Evolutionary conservation across 2,888 invertebrate species (phyloP).

Genomic region (Linyphia triangularis): DNA sequence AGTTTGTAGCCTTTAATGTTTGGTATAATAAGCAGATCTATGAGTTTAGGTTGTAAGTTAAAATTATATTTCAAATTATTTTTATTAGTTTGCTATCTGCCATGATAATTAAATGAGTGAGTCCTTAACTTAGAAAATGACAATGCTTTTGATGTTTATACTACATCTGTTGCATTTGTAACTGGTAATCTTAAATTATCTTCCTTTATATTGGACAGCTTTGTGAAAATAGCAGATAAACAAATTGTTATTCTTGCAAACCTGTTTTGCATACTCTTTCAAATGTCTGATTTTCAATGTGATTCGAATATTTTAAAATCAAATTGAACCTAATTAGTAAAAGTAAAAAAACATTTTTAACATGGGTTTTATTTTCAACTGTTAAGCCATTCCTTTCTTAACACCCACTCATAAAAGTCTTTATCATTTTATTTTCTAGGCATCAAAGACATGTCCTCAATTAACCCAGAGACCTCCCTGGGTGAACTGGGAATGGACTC

Average conservation of each 20-base stretch:
- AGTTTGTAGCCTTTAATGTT: no score
- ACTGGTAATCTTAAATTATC: no score
- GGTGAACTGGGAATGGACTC: slow-evolving; percentile 99
- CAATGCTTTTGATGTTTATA: background rate
- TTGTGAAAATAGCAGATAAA: no score
- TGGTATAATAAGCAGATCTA: no score
- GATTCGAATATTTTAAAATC: background rate
- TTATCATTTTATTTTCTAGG: slow-evolving; percentile 82
- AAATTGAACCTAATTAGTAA: background rate
- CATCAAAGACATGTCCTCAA: slow-evolving; percentile 90
- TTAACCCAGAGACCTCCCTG: slow-evolving; percentile 88
- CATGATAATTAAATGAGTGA: background rate
- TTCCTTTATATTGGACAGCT: no score
- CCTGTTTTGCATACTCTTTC: background rate
- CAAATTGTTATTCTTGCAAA: no score
- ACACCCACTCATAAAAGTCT: no score
- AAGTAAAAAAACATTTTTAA: background rate
- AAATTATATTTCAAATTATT: no score
- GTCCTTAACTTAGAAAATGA: background rate
- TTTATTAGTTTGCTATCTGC: background rate
- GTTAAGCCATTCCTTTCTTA: no score
- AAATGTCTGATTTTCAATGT: background rate
- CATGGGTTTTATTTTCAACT: no score
- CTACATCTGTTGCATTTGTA: no score
- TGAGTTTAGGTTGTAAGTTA: no score